Conservation (phyloP, 2,797 vertebrate genomes). For the Hypotaenidia okinawae region DNA sequence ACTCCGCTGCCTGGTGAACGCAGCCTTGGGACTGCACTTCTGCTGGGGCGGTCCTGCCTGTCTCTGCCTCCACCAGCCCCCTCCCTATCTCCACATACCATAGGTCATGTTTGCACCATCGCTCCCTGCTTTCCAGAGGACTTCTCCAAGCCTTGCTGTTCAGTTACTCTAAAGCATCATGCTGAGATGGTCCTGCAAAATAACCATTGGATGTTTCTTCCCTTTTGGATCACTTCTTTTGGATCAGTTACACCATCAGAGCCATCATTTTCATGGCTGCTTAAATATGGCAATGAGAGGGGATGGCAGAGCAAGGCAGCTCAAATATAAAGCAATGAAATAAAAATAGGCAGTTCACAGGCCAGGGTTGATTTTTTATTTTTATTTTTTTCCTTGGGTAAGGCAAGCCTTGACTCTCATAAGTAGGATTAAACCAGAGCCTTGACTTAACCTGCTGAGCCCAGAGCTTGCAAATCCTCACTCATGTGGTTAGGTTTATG, state of each 20-base stretch:
- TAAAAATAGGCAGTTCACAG: background rate
- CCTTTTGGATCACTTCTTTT: background rate
- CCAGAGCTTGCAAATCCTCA: background rate
- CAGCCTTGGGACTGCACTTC: background rate
- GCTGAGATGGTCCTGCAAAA: background rate
- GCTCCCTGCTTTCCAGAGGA: background rate
- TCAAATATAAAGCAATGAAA: background rate
- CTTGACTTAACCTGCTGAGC: background rate
- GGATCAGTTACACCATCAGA: background rate
- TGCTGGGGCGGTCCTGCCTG: background rate
- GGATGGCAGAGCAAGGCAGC: background rate
- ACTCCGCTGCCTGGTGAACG: background rate
- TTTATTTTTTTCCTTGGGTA: background rate
- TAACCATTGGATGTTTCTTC: background rate
- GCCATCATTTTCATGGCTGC: background rate
- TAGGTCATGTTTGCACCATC: fast-evolving
- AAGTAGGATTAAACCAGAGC: conserved; percentile 19
- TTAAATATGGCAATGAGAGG: background rate
- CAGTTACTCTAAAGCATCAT: background rate
- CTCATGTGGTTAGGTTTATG: background rate
- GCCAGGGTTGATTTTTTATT: background rate
- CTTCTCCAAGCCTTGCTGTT: background rate
- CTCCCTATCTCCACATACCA: background rate
- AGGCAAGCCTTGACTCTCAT: background rate
- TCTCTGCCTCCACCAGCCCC: background rate